Conservation (phyloP, 2,888 invertebrate genomes). For the Pachliopta kotzebuea region DNA sequence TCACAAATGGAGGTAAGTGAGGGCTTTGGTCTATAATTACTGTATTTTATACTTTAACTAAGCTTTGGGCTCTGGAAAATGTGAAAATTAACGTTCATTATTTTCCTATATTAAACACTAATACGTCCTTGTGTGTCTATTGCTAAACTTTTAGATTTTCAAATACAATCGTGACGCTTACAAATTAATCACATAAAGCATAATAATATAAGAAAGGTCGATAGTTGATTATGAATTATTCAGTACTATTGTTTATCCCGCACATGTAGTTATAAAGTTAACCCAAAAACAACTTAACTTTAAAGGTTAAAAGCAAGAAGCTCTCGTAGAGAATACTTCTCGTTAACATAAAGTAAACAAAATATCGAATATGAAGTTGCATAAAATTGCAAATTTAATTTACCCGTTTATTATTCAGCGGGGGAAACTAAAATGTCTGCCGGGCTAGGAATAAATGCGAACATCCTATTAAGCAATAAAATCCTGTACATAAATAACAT, state of each 20-base stretch:
- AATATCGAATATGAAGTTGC: constrained; percentile 17
- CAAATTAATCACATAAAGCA: too few relatives aligned
- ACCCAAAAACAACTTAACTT: not conserved
- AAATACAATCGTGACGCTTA: too few relatives aligned
- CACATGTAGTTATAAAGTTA: too few relatives aligned
- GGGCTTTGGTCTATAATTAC: not conserved
- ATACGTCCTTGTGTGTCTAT: too few relatives aligned
- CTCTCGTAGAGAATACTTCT: not conserved
- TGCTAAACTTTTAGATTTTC: too few relatives aligned
- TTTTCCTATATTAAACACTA: too few relatives aligned
- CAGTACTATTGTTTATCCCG: too few relatives aligned
- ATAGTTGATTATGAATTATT: too few relatives aligned
- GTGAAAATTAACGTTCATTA: too few relatives aligned
- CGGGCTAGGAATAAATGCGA: constrained; percentile 25
- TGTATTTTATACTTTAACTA: not conserved
- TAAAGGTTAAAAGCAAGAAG: not conserved
- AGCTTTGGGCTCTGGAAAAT: not conserved
- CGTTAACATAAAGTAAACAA: constrained; percentile 7
- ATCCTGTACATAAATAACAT: constrained; percentile 25
- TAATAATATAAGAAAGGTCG: too few relatives aligned
- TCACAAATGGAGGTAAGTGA: not conserved
- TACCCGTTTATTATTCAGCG: constrained; percentile 25
- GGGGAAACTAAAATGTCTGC: constrained; percentile 28
- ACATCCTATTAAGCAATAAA: constrained; percentile 29
- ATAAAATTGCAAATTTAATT: constrained; percentile 25